Conservation (phyloP, 2,113 vertebrate genomes). For the Verasper variegatus region DNA sequence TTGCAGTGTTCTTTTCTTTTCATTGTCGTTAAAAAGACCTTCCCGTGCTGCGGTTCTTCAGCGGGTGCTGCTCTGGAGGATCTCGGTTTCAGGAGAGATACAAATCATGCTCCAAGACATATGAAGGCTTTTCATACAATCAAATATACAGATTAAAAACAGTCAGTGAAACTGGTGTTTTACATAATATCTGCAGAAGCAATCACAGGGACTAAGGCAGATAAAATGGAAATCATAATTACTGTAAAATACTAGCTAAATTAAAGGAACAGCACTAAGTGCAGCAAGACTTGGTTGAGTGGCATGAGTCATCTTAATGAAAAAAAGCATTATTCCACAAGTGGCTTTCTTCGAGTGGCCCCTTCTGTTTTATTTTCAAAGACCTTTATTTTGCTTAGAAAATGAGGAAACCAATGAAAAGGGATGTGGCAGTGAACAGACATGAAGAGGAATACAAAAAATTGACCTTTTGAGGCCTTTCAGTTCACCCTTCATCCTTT, state of each 20-base stretch:
- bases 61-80: constrained; percentile 57
- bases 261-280: constrained; percentile 46
- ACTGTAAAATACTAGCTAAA: constrained; percentile 48
- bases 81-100: constrained; percentile 62
- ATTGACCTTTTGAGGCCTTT: not conserved
- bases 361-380: constrained; percentile 29
- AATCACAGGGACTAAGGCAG: constrained; percentile 61
- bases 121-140: constrained; percentile 73
- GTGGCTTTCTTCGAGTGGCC: constrained; percentile 33
- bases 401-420: constrained; percentile 45
- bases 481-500: constrained; percentile 79
- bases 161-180: constrained; percentile 57
- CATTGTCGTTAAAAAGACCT: constrained; percentile 40
- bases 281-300: constrained; percentile 49
- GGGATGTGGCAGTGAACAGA: constrained; percentile 32
- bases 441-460: constrained; percentile 50
- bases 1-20: constrained; percentile 12
- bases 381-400: constrained; percentile 40
- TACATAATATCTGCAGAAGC: constrained; percentile 63
- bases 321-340: constrained; percentile 18
- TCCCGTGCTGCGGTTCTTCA: constrained; percentile 41
- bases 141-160: constrained; percentile 72
- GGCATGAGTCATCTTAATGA: constrained; percentile 28
- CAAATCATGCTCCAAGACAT: constrained; percentile 75
- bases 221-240: constrained; percentile 37